Evolutionary conservation across 1,140 invertebrate genomes (phyloP).

Genomic region (Nebria ingens): DNA sequence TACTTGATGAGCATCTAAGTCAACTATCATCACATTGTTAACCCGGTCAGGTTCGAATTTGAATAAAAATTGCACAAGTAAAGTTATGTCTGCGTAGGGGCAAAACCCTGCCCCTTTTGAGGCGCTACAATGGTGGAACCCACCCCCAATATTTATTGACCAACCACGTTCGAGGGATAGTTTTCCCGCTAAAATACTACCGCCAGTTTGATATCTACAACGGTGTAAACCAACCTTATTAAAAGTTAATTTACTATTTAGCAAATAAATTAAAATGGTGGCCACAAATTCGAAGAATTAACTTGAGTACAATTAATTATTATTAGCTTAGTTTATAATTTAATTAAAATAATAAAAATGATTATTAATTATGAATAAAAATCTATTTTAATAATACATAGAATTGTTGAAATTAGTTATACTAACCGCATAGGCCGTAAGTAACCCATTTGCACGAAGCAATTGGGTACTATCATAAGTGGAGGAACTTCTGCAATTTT

Average conservation of each 20-base stretch:
- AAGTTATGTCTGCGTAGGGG: slow-evolving; percentile 78
- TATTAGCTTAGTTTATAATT: too few species aligned
- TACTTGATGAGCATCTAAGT: slow-evolving; percentile 79
- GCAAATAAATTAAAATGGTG: not conserved
- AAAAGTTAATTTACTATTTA: slow-evolving; percentile 6
- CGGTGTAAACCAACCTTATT: slow-evolving; percentile 11
- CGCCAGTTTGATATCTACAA: slow-evolving; percentile 67
- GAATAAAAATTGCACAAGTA: slow-evolving; percentile 60
- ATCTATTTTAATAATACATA: slow-evolving; percentile 16
- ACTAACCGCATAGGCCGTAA: slow-evolving; percentile 61
- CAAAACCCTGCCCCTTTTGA: slow-evolving; percentile 74
- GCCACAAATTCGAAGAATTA: not conserved
- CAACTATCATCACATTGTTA: slow-evolving; percentile 70
- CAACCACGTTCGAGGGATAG: slow-evolving; percentile 70
- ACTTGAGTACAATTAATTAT: too few species aligned
- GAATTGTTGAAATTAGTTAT: slow-evolving; percentile 12
- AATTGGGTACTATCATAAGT: slow-evolving; percentile 65
- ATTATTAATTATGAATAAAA: too few species aligned
- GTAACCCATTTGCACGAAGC: slow-evolving; percentile 62
- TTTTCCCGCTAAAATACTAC: slow-evolving; percentile 69
- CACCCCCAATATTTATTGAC: slow-evolving; percentile 86
- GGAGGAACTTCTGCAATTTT: slow-evolving; percentile 66
- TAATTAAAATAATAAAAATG: too few species aligned
- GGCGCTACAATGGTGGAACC: slow-evolving; percentile 72
- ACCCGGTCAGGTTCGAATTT: slow-evolving; percentile 42